Percentiles rank a stretch among this genome's conserved stretches.
Evolutionary conservation across 2,113 vertebrate genomes (phyloP).

Genomic region (Indicator maculatus): DNA sequence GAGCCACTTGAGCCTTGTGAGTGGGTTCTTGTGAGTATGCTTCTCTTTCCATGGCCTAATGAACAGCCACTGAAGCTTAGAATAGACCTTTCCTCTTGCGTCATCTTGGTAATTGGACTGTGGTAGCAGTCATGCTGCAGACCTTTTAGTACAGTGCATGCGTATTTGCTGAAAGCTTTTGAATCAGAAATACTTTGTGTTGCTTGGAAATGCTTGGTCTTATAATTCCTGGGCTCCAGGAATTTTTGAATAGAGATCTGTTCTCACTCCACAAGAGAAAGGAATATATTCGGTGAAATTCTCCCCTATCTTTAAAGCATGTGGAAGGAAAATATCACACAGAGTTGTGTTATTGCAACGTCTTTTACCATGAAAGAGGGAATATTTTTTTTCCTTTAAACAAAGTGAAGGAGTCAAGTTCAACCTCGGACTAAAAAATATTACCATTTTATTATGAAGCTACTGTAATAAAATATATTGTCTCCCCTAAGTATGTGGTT

Average conservation of each 20-base stretch:
- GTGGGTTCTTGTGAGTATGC: background rate
- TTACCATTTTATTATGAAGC: background rate
- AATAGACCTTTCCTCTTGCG: conserved; percentile 12
- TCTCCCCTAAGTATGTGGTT: background rate
- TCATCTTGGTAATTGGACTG: conserved; percentile 22
- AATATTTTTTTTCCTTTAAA: background rate
- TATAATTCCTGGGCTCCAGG: background rate
- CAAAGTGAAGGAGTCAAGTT: background rate
- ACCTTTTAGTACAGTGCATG: background rate
- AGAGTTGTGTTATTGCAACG: background rate
- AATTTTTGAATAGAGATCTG: background rate
- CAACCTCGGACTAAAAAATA: background rate
- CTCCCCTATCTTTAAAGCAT: background rate
- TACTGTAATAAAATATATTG: background rate
- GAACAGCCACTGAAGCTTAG: background rate
- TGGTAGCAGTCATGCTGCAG: background rate
- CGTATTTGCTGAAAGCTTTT: conserved; percentile 10
- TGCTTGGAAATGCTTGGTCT: background rate
- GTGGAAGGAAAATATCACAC: background rate
- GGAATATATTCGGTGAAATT: background rate
- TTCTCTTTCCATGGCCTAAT: conserved; percentile 1
- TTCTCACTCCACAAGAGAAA: background rate
- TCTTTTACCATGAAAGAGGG: accelerated
- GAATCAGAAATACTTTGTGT: background rate
- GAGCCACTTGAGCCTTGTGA: background rate